These are phyloP conservation scores for Xestia c-nigrum DNA, from an alignment of 2,888 invertebrate species.

Conservation along the genomic window DNA sequence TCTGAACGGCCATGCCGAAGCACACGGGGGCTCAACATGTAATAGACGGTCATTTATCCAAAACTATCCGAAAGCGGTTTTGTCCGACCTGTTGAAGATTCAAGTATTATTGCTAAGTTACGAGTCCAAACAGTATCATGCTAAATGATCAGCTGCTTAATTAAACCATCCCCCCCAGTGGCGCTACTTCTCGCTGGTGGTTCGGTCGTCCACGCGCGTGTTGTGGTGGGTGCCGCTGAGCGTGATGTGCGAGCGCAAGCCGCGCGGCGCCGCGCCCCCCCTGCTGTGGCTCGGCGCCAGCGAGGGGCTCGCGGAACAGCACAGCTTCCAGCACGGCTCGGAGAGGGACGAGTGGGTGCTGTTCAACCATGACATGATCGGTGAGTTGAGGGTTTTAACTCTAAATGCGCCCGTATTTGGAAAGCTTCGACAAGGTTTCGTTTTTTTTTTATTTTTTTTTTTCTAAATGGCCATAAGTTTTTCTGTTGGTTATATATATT, in stretches of 20 bases:
- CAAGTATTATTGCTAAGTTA: no score
- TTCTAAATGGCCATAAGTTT: no score
- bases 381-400: slow-evolving; percentile 76
- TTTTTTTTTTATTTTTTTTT: no score
- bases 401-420: no score
- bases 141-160: no score
- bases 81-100: no score
- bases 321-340: slow-evolving; percentile 83
- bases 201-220: slow-evolving; percentile 57
- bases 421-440: not conserved
- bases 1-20: no score
- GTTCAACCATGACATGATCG: slow-evolving; percentile 94
- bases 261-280: slow-evolving; percentile 68
- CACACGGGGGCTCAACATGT: not conserved
- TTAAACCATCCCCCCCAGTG: no score
- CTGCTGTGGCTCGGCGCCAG: slow-evolving; percentile 88
- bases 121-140: no score
- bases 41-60: no score
- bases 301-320: slow-evolving; percentile 75
- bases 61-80: no score
- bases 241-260: slow-evolving; percentile 79
- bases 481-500: no score
- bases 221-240: slow-evolving; percentile 87
- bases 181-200: slow-evolving; percentile 81
- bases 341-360: slow-evolving; percentile 92